These are phyloP conservation scores for Otolemur crassicaudatus DNA, from an alignment of 2,797 vertebrate species.

Conservation along the genomic window DNA sequence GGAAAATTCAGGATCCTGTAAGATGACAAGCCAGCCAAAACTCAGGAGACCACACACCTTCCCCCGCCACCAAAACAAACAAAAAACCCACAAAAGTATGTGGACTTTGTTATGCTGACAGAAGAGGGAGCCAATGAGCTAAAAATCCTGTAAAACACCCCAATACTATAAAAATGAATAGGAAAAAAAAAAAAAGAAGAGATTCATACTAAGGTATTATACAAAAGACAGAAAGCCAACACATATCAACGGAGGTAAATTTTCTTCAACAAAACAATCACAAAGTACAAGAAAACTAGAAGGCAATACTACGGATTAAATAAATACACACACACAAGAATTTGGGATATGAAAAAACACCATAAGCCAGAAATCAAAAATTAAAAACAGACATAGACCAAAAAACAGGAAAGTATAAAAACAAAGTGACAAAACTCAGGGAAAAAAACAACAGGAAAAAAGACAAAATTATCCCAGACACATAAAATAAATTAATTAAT, in stretches of 20 bases:
- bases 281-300: neutral
- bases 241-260: neutral
- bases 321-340: slow-evolving; percentile 14
- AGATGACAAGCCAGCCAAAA: neutral
- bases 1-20: neutral
- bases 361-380: slow-evolving; percentile 29
- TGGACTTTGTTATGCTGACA: slow-evolving; percentile 49
- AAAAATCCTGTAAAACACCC: slow-evolving; percentile 50
- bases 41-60: neutral
- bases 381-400: neutral
- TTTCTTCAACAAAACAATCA: neutral
- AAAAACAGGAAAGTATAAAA: neutral
- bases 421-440: neutral
- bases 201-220: neutral
- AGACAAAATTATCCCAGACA: neutral
- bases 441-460: neutral
- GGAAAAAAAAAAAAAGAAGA: neutral
- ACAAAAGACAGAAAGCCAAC: neutral
- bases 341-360: neutral
- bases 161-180: neutral
- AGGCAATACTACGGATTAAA: neutral
- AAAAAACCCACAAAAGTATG: neutral
- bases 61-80: neutral
- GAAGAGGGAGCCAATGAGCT: slow-evolving; percentile 73
- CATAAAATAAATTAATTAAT: slow-evolving; percentile 51